phyloP scores from a whole-genome alignment of 1,140 invertebrate genomes.

The Laupala kohalensis region DNA sequence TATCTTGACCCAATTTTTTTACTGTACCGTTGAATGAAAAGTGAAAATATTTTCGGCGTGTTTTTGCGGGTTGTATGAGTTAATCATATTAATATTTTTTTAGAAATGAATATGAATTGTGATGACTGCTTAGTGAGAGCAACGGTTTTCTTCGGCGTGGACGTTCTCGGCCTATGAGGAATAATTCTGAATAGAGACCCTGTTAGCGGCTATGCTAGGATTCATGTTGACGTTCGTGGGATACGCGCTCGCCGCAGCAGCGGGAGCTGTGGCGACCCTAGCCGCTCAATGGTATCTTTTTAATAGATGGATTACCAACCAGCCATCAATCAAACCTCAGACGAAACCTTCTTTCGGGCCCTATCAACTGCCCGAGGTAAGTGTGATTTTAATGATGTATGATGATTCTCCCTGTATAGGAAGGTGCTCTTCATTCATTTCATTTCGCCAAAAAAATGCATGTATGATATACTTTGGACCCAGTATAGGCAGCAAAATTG shows the following conservation, averaged over 20 bases:
- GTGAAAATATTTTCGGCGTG: no score
- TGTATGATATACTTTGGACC: neutral
- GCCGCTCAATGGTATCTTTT: slow-evolving; percentile 32
- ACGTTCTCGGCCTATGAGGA: no score
- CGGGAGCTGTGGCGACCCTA: slow-evolving; percentile 32
- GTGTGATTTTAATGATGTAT: neutral
- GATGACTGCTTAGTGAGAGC: no score
- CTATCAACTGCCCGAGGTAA: slow-evolving; percentile 32
- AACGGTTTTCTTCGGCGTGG: no score
- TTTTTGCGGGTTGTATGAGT: no score
- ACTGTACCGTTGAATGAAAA: no score
- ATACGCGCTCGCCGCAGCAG: slow-evolving; percentile 27
- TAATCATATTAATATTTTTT: no score
- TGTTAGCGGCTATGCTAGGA: slow-evolving; percentile 16
- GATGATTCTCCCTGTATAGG: neutral
- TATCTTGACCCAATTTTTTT: no score
- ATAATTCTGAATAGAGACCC: no score
- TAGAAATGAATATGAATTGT: no score
- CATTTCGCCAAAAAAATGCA: neutral
- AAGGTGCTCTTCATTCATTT: neutral
- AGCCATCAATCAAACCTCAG: slow-evolving; percentile 25
- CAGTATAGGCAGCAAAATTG: neutral
- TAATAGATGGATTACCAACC: slow-evolving; percentile 27
- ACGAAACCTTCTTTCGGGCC: slow-evolving; percentile 25
- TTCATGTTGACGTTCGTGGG: slow-evolving; percentile 25